Evolutionary conservation across 2,113 vertebrate genomes (phyloP).

Genomic region (Psittacula cyanocephala): DNA sequence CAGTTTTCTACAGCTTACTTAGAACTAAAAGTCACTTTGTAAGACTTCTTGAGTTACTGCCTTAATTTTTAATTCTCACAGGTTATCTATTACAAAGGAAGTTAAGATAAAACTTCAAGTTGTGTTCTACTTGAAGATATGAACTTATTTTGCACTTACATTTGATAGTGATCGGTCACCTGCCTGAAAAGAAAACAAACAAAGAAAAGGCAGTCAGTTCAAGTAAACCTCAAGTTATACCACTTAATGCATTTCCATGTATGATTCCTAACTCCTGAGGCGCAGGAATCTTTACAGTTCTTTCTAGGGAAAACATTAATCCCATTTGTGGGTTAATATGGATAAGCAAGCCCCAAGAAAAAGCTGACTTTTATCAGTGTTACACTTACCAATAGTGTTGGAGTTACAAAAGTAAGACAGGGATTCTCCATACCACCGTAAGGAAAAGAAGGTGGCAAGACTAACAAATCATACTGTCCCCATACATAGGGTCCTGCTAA

Average conservation of each 20-base stretch:
- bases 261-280: background rate
- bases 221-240: background rate
- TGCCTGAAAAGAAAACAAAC: constrained; percentile 76
- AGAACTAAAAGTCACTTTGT: background rate
- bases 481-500: constrained; percentile 93
- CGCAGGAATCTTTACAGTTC: background rate
- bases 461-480: constrained; percentile 93
- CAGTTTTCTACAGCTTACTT: background rate
- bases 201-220: background rate
- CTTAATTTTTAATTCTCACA: background rate
- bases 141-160: constrained; percentile 80
- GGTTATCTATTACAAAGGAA: background rate
- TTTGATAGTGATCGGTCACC: constrained; percentile 92
- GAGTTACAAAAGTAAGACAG: constrained; percentile 95
- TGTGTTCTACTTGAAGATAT: background rate
- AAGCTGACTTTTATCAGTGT: background rate
- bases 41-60: background rate
- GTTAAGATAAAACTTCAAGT: background rate
- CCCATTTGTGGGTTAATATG: background rate
- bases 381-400: constrained; percentile 87
- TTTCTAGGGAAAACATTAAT: background rate
- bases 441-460: constrained; percentile 94
- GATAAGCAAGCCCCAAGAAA: background rate
- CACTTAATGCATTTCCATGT: background rate
- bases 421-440: constrained; percentile 99